phyloP scores from a whole-genome alignment of 1,140 invertebrate species.

The Solenopsis fugax region DNA sequence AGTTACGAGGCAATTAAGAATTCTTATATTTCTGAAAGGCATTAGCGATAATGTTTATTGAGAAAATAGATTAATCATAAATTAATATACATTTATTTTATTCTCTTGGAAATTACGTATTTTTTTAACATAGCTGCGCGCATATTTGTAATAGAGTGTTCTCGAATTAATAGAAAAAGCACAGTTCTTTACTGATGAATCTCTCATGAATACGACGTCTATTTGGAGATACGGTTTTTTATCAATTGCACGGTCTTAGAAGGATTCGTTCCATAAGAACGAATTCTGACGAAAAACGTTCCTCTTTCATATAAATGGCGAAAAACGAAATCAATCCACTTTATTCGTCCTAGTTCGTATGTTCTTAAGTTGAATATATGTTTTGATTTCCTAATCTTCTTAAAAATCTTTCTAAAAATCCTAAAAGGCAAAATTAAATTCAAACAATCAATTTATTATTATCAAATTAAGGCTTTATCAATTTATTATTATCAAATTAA shows the following conservation, averaged over 20 bases:
- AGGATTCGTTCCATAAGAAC: conserved; percentile 8
- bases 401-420: no score
- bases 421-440: background rate
- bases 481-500: no score
- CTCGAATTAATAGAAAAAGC: background rate
- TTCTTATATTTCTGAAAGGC: background rate
- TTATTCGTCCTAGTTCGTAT: background rate
- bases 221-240: conserved; percentile 38
- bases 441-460: no score
- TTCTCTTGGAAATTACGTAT: background rate
- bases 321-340: background rate
- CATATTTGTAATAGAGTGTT: background rate
- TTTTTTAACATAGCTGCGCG: background rate
- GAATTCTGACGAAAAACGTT: conserved; percentile 20
- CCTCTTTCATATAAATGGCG: background rate
- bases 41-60: background rate
- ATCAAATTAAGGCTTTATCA: background rate
- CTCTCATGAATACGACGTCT: conserved; percentile 45
- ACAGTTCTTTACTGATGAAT: conserved; percentile 51
- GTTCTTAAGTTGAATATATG: background rate
- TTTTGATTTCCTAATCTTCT: background rate
- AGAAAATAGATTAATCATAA: background rate
- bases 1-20: background rate
- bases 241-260: conserved; percentile 45
- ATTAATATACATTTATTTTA: background rate